Percentiles rank a stretch among this genome's conserved stretches.
Evolutionary conservation across 2,888 invertebrate genomes (phyloP).

Genomic region (Rhingia rostrata): DNA sequence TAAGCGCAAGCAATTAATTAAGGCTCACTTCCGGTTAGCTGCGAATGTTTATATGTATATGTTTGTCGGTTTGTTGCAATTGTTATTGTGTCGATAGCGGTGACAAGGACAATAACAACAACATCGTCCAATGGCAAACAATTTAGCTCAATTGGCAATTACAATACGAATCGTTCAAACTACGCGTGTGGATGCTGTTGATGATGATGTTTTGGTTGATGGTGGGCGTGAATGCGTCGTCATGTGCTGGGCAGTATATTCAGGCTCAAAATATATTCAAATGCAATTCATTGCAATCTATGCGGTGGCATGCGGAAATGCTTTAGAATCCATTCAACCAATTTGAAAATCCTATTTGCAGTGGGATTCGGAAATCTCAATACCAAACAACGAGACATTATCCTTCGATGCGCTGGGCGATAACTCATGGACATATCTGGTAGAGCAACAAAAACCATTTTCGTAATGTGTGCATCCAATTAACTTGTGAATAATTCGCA

Average conservation of each 20-base stretch:
- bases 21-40: constrained; percentile 15
- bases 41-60: constrained; percentile 40
- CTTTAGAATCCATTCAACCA: constrained; percentile 65
- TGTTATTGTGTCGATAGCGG: constrained; percentile 23
- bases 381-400: constrained; percentile 8
- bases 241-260: background rate
- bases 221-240: background rate
- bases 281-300: constrained; percentile 57
- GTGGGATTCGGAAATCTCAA: constrained; percentile 36
- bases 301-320: constrained; percentile 35
- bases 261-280: constrained; percentile 53
- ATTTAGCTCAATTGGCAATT: constrained; percentile 69
- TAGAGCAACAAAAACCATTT: constrained; percentile 34
- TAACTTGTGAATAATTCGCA: constrained; percentile 46
- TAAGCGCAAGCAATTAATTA: constrained; percentile 69
- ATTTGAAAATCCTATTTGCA: constrained; percentile 55
- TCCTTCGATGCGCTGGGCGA: background rate
- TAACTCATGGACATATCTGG: constrained; percentile 33
- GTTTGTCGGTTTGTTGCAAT: background rate
- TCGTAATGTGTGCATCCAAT: constrained; percentile 57
- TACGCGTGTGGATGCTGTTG: constrained; percentile 12
- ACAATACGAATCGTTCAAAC: constrained; percentile 35
- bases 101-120: constrained; percentile 51
- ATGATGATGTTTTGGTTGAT: constrained; percentile 26
- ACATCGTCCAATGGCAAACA: constrained; percentile 54